These are phyloP conservation scores for Styela clava DNA, from an alignment of 23 tunicate species.

Conservation along the genomic window DNA sequence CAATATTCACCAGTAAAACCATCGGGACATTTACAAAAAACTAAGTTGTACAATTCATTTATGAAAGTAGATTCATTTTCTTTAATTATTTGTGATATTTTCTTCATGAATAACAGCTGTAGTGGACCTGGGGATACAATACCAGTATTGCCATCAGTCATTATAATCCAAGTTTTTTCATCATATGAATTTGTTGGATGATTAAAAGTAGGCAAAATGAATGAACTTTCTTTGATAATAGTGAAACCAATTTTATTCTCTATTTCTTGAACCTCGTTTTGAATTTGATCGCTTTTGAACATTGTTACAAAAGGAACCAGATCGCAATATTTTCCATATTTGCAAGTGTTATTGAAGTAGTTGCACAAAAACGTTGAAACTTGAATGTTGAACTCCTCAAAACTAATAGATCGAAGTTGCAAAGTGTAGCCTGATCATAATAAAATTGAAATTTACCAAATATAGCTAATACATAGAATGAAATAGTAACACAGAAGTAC, in stretches of 20 bases:
- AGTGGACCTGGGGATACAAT: background rate
- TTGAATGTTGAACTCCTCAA: background rate
- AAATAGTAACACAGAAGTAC: too few species aligned
- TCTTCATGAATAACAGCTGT: background rate
- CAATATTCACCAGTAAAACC: background rate
- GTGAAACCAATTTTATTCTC: too few species aligned
- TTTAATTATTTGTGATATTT: too few species aligned
- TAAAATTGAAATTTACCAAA: too few species aligned
- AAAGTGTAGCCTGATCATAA: background rate
- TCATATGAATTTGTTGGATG: too few species aligned
- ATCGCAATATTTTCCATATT: background rate
- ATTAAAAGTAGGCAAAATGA: too few species aligned
- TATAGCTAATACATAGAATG: too few species aligned
- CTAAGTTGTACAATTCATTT: background rate
- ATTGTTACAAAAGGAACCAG: background rate
- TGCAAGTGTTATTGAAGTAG: background rate
- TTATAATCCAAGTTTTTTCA: too few species aligned
- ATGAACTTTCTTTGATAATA: too few species aligned
- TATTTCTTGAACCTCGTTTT: too few species aligned
- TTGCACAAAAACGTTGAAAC: background rate
- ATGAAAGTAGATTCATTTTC: background rate
- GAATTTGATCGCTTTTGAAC: too few species aligned
- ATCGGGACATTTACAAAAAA: background rate
- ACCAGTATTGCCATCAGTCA: background rate
- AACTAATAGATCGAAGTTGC: background rate